phyloP scores from a whole-genome alignment of 2,113 vertebrate species.

The Haplotaxodon microlepis region DNA sequence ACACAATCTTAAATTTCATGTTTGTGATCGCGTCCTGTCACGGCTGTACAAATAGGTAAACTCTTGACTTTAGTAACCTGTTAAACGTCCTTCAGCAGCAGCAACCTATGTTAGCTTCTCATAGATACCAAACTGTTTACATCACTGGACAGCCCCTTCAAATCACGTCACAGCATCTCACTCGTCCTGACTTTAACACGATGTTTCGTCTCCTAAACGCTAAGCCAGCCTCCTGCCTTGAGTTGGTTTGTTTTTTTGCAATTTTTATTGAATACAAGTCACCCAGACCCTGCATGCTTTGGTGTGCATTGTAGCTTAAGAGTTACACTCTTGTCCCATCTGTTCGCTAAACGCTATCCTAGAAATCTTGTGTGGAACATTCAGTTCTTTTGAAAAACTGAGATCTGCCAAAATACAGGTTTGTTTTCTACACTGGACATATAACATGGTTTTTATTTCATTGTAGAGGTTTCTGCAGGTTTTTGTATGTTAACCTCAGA shows the following conservation, averaged over 20 bases:
- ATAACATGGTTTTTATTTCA: rapidly evolving
- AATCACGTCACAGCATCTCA: not conserved
- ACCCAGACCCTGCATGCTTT: not conserved
- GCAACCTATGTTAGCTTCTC: not conserved
- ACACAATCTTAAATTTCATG: not conserved
- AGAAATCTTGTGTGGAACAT: not conserved
- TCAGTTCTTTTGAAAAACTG: not conserved
- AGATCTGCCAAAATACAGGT: not conserved
- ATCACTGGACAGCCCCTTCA: not conserved
- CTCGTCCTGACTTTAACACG: rapidly evolving
- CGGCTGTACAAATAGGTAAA: rapidly evolving
- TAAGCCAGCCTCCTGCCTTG: not conserved
- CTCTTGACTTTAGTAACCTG: not conserved
- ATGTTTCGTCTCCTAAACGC: rapidly evolving
- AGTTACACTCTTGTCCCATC: not conserved
- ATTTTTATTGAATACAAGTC: not conserved
- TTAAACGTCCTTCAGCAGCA: not conserved
- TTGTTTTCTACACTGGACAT: not conserved
- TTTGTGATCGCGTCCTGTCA: not conserved
- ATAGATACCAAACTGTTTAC: not conserved
- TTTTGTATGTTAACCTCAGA: rapidly evolving
- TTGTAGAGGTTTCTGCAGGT: not conserved
- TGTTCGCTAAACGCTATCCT: not conserved
- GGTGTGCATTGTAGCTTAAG: not conserved
- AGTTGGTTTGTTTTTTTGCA: rapidly evolving